These are phyloP conservation scores for Notamacropus eugenii DNA, from an alignment of 2,797 vertebrate species.

Conservation along the genomic window DNA sequence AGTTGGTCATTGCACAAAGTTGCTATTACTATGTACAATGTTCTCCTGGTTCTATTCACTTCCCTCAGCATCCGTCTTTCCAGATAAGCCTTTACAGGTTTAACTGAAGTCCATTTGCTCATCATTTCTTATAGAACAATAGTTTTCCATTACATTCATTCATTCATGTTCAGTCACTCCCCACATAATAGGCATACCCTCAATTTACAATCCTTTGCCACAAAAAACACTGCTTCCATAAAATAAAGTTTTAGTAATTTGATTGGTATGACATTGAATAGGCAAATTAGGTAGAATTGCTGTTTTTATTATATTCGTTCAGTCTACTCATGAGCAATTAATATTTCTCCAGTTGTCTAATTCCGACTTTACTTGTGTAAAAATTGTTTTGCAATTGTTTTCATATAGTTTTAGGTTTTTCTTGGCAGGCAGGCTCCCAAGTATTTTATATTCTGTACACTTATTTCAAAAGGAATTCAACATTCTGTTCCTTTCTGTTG, in stretches of 20 bases:
- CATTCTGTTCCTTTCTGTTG: neutral
- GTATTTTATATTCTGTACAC: neutral
- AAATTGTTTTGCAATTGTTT: neutral
- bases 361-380: neutral
- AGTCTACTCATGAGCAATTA: neutral
- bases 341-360: neutral
- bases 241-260: neutral
- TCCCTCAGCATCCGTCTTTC: too few relatives aligned
- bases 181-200: too few relatives aligned
- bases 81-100: too few relatives aligned
- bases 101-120: too few relatives aligned
- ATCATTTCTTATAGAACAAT: too few relatives aligned
- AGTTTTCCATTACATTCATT: too few relatives aligned
- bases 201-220: too few relatives aligned
- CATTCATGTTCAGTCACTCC: too few relatives aligned
- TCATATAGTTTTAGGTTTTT: neutral
- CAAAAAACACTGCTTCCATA: neutral
- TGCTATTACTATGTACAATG: too few relatives aligned
- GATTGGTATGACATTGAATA: neutral
- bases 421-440: neutral
- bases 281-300: neutral
- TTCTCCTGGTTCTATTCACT: too few relatives aligned
- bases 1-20: too few relatives aligned
- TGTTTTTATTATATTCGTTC: neutral
- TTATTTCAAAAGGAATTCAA: neutral